phyloP scores from a whole-genome alignment of 2,888 invertebrate species.

The Yponomeuta malinellus region DNA sequence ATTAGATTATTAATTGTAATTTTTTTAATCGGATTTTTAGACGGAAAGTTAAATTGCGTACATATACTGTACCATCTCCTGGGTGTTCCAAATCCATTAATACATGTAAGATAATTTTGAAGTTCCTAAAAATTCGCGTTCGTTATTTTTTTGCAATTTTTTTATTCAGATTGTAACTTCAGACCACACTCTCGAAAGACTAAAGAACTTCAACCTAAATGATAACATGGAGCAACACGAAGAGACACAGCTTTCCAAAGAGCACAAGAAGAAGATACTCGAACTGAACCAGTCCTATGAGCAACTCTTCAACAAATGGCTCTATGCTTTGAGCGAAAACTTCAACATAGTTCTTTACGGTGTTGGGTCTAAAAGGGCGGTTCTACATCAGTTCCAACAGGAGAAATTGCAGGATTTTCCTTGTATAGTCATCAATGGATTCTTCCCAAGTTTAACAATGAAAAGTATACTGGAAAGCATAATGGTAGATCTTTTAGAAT shows the following conservation, averaged over 20 bases:
- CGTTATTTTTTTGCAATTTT: no score
- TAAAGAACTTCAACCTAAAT: slow-evolving; percentile 83
- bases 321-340: slow-evolving; percentile 84
- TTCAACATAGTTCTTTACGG: slow-evolving; percentile 93
- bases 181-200: slow-evolving; percentile 84
- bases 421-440: slow-evolving; percentile 91
- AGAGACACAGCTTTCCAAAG: slow-evolving; percentile 74
- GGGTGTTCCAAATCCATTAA: no score
- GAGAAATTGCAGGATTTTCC: slow-evolving; percentile 68
- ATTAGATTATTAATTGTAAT: no score
- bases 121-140: no score
- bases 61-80: no score
- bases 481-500: slow-evolving; percentile 80
- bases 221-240: slow-evolving; percentile 61
- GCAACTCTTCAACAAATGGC: slow-evolving; percentile 82
- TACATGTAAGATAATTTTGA: no score
- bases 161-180: slow-evolving; percentile 78
- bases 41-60: no score
- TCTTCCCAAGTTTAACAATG: slow-evolving; percentile 91
- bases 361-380: slow-evolving; percentile 88
- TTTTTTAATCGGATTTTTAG: no score
- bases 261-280: slow-evolving; percentile 76
- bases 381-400: slow-evolving; percentile 85
- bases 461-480: slow-evolving; percentile 88
- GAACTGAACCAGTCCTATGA: slow-evolving; percentile 75